A percentile compares a stretch with the other conserved stretches of the same genome.
Conservation (phyloP, 2,113 vertebrate genomes). For the Cisticola juncidis region DNA sequence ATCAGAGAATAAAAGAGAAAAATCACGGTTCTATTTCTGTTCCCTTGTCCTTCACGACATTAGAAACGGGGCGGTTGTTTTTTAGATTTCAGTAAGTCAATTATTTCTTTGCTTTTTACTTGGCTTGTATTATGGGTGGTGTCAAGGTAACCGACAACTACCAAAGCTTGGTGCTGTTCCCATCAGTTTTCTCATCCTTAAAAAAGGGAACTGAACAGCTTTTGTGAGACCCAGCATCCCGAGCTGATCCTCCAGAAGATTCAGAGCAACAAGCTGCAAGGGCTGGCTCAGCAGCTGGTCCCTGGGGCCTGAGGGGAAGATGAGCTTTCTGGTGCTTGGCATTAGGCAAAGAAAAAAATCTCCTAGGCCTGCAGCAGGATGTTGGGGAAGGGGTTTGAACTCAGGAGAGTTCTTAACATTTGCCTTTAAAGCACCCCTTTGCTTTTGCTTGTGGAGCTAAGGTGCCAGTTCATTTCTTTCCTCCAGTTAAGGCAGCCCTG, state of each 20-base stretch:
- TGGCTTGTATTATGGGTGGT: background rate
- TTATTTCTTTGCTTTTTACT: conserved; percentile 29
- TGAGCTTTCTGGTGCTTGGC: background rate
- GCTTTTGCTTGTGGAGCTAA: background rate
- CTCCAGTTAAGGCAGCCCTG: background rate
- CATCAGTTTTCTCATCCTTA: background rate
- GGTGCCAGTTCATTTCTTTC: background rate
- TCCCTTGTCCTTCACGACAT: background rate
- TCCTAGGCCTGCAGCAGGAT: background rate
- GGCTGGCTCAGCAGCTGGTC: background rate
- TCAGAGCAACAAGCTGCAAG: background rate
- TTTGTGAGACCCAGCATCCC: background rate
- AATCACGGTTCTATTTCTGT: conserved; percentile 28
- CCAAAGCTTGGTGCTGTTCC: background rate
- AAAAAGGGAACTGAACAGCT: background rate
- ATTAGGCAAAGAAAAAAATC: background rate
- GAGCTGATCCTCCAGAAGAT: background rate
- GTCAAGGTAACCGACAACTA: background rate
- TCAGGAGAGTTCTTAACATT: background rate
- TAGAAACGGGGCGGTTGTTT: background rate
- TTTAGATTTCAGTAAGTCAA: conserved; percentile 10
- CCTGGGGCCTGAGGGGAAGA: background rate
- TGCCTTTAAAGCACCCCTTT: background rate
- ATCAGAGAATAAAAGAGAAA: conserved; percentile 11
- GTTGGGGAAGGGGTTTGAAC: background rate